These are phyloP conservation scores for Sander vitreus DNA, from an alignment of 2,113 vertebrate species.

Conservation along the genomic window DNA sequence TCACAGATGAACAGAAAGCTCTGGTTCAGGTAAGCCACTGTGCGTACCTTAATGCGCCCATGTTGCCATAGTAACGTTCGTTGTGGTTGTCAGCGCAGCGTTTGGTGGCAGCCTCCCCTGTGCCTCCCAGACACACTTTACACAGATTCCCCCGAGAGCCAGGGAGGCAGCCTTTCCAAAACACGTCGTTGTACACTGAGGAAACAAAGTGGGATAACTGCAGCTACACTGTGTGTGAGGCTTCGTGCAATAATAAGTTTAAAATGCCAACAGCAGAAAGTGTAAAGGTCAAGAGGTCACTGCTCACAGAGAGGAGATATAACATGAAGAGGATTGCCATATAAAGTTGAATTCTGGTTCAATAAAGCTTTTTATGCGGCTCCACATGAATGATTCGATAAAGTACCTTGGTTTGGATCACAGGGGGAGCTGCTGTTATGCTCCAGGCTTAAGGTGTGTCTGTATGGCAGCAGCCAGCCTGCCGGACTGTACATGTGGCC, in stretches of 20 bases:
- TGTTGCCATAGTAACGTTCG: slow-evolving; percentile 92
- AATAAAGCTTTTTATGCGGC: not conserved
- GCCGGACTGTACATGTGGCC: slow-evolving; percentile 88
- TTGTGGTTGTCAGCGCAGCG: slow-evolving; percentile 90
- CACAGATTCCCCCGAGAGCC: slow-evolving; percentile 88
- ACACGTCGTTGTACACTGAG: slow-evolving; percentile 87
- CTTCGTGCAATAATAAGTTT: not conserved
- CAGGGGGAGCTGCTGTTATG: slow-evolving; percentile 81
- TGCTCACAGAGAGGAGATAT: not conserved
- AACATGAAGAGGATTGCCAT: not conserved
- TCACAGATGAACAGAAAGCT: not conserved
- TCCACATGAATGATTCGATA: not conserved
- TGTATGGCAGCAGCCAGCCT: slow-evolving; percentile 90
- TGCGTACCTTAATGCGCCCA: slow-evolving; percentile 89
- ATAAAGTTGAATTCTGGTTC: not conserved
- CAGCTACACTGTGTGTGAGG: not conserved
- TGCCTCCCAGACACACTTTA: slow-evolving; percentile 91
- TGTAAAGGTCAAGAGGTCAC: slow-evolving; percentile 4
- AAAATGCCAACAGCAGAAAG: not conserved
- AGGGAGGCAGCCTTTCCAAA: slow-evolving; percentile 94
- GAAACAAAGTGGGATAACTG: slow-evolving; percentile 1
- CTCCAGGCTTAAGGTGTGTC: slow-evolving; percentile 74
- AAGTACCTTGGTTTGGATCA: slow-evolving; percentile 86
- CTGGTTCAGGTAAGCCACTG: not conserved
- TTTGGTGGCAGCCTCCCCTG: slow-evolving; percentile 84